Base-by-base conservation (phyloP, 2,797 vertebrate genomes). In the Thalassophryne amazonica region DNA sequence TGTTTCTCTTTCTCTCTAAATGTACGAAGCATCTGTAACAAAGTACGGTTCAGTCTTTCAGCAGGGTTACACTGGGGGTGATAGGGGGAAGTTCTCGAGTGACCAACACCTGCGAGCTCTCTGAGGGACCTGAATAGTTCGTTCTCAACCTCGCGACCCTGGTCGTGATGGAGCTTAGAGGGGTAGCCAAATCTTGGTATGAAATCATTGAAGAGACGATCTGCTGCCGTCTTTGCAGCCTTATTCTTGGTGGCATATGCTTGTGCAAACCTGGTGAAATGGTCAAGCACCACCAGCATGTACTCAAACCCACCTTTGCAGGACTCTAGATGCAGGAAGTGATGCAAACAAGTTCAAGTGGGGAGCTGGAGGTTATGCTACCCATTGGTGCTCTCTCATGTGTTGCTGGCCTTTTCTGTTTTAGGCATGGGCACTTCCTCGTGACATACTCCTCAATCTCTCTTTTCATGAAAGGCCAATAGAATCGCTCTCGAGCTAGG, bases 161-260 rank as follows among this genome's bases (percentile, higher is more conserved):
- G n/a, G n/a, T n/a, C n/a, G n/a, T n/a, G n/a, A n/a, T n/a, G n/a
- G n/a, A n/a, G n/a, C n/a, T n/a, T n/a, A n/a, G n/a, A n/a, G n/a
- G n/a, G n/a, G n/a, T n/a, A n/a, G n/a, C n/a, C n/a, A n/a, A n/a
- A n/a, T n/a, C n/a, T n/a, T n/a, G n/a, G n/a, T n/a, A n/a, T n/a
- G n/a, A n/a, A n/a, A n/a, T n/a, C n/a, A n/a, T n/a, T n/a, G n/a
- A n/a, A n/a, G n/a, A n/a, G n/a, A n/a, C n/a, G n/a, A n/a, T n/a
- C n/a, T n/a, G n/a, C n/a, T n/a, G n/a, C n/a, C n/a, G n/a, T n/a
- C n/a, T n/a, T n/a, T 4, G 28, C 36, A 4, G 19, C 11, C 4
- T 60, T 60, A 8, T 60, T 42, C 9, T 11, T 42, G 13, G 45
- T 50, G 5, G 45, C 17, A 15, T 46, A 37, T 4, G 25, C 33